Evolutionary conservation across 2,888 invertebrate genomes (phyloP).

Genomic region (Dicroscelio sp.): DNA sequence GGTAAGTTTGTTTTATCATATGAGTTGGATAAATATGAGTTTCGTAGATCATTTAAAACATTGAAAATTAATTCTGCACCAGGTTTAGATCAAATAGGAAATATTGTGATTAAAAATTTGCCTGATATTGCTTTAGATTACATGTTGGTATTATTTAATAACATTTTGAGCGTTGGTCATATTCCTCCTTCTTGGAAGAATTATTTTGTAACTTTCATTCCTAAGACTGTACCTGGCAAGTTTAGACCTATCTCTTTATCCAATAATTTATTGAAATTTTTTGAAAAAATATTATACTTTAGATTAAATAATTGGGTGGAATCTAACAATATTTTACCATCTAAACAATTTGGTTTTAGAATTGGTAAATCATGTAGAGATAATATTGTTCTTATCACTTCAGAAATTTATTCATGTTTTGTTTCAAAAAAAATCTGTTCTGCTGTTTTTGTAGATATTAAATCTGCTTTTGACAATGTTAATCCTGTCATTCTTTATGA

Average conservation of each 20-base stretch:
- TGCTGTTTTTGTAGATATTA: constrained; percentile 13
- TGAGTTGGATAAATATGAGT: background rate
- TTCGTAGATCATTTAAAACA: background rate
- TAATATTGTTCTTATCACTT: background rate
- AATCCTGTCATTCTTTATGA: constrained; percentile 3
- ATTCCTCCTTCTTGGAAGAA: background rate
- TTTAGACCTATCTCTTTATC: constrained; percentile 18
- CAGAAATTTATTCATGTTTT: background rate
- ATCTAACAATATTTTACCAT: background rate
- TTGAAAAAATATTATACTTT: background rate
- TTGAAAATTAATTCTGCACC: background rate
- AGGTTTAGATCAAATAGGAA: constrained; percentile 28
- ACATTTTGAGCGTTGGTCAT: background rate
- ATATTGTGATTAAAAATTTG: background rate
- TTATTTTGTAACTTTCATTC: constrained; percentile 4
- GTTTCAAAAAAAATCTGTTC: background rate
- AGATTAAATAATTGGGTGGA: background rate
- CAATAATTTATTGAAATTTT: background rate
- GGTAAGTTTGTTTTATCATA: background rate
- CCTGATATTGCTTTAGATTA: background rate
- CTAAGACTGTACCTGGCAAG: background rate
- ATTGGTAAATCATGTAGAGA: background rate
- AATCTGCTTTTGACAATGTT: constrained; percentile 31
- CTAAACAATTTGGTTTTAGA: background rate
- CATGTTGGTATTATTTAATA: constrained; percentile 11